phyloP scores from a whole-genome alignment of 2,797 vertebrate genomes.

The Okamejei kenojei region DNA sequence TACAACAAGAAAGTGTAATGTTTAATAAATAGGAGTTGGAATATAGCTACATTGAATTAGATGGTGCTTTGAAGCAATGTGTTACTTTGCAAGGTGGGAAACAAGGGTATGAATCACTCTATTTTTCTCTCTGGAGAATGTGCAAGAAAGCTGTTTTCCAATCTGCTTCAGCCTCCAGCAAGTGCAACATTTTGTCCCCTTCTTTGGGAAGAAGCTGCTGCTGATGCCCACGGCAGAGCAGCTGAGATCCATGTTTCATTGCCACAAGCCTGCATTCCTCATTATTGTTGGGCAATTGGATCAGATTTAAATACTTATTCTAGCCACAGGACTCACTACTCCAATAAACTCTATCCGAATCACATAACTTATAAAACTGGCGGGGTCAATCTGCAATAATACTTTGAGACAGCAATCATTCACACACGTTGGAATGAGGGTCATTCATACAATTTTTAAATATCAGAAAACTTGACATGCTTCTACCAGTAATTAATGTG shows the following conservation, averaged over 20 bases:
- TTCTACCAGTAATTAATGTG: background rate
- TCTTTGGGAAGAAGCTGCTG: background rate
- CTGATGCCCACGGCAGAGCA: background rate
- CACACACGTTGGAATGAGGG: background rate
- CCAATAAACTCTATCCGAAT: background rate
- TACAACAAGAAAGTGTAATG: background rate
- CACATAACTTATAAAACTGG: background rate
- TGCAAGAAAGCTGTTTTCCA: background rate
- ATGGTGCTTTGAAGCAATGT: background rate
- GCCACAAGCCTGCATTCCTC: background rate
- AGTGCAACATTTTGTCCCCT: too few relatives aligned
- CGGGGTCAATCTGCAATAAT: background rate
- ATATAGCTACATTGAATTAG: background rate
- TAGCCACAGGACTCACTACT: background rate
- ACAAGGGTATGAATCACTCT: background rate
- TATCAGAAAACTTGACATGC: background rate
- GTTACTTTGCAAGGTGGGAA: background rate
- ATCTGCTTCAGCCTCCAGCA: background rate
- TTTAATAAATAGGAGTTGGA: background rate
- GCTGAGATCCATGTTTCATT: background rate
- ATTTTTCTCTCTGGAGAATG: background rate
- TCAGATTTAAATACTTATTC: background rate
- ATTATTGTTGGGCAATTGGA: background rate
- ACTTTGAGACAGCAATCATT: background rate
- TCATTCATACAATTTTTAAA: background rate